Conservation (phyloP, 2,797 vertebrate genomes). For the Pteropus rufus region DNA sequence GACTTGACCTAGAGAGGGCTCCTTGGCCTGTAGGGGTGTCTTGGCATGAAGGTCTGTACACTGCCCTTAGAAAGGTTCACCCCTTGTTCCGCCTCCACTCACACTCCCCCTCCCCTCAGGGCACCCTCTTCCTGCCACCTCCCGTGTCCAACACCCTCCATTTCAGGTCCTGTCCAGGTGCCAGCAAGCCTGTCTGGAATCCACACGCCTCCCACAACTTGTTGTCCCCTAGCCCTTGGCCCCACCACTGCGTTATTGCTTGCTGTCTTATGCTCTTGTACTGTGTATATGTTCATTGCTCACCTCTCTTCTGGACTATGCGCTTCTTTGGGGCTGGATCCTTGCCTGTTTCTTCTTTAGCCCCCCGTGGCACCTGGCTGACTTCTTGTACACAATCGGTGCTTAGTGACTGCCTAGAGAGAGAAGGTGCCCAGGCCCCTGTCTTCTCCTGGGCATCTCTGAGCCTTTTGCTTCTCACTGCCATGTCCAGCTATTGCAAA, state of each 20-base stretch:
- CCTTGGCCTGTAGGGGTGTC: not conserved
- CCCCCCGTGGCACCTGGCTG: not conserved
- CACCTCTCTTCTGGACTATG: not conserved
- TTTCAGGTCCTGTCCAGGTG: not conserved
- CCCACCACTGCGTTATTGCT: fast-evolving
- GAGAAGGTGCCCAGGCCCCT: not conserved
- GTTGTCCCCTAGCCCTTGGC: not conserved
- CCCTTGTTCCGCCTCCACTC: not conserved
- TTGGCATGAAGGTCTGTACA: not conserved
- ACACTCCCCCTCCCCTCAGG: not conserved
- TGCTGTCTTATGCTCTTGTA: not conserved
- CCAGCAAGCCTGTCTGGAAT: not conserved
- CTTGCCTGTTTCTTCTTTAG: not conserved
- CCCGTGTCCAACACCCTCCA: not conserved
- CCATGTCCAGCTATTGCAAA: fast-evolving
- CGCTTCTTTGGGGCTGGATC: not conserved
- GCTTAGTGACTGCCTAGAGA: fast-evolving
- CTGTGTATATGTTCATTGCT: fast-evolving
- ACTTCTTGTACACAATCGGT: too few species aligned
- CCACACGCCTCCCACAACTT: not conserved
- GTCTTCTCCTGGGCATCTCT: fast-evolving
- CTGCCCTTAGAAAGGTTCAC: not conserved
- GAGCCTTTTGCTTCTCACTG: not conserved
- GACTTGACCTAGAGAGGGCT: too few species aligned
- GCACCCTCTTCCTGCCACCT: not conserved